These are phyloP conservation scores for Gortyna flavago DNA, from an alignment of 2,888 invertebrate species.

Conservation along the genomic window DNA sequence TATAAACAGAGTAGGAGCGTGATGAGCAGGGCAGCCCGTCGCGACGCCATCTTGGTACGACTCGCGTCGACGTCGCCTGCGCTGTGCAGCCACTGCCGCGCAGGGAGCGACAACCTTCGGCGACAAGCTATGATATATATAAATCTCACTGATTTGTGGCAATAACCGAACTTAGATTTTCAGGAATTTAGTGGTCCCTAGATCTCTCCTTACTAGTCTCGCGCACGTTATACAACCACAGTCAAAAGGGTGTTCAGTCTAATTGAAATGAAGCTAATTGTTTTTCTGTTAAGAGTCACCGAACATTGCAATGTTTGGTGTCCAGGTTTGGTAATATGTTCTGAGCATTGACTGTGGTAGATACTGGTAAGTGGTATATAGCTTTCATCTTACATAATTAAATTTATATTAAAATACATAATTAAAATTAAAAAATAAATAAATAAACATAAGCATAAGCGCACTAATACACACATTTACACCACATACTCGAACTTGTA, in stretches of 20 bases:
- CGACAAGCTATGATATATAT: not conserved
- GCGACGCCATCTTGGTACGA: constrained; percentile 73
- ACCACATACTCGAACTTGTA: not conserved
- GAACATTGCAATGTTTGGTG: not conserved
- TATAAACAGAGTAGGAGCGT: constrained; percentile 64
- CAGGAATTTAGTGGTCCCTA: not conserved
- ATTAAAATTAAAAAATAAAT: too few relatives aligned
- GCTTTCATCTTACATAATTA: not conserved
- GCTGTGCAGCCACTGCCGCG: constrained; percentile 17
- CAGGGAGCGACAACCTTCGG: constrained; percentile 58
- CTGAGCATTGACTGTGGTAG: too few relatives aligned
- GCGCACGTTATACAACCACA: not conserved
- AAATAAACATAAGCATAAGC: not conserved
- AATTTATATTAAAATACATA: too few relatives aligned
- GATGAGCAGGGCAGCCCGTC: constrained; percentile 60
- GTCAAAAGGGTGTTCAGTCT: not conserved
- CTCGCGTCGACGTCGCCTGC: constrained; percentile 34
- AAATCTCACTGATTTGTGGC: not conserved
- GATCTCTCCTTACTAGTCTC: not conserved
- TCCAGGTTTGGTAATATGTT: not conserved
- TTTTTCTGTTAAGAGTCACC: not conserved
- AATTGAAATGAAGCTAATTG: not conserved
- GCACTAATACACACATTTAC: not conserved
- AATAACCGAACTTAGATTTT: not conserved
- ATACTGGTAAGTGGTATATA: not conserved